Conservation (phyloP, 2,888 invertebrate genomes). For the Oxystoma pomonae region DNA sequence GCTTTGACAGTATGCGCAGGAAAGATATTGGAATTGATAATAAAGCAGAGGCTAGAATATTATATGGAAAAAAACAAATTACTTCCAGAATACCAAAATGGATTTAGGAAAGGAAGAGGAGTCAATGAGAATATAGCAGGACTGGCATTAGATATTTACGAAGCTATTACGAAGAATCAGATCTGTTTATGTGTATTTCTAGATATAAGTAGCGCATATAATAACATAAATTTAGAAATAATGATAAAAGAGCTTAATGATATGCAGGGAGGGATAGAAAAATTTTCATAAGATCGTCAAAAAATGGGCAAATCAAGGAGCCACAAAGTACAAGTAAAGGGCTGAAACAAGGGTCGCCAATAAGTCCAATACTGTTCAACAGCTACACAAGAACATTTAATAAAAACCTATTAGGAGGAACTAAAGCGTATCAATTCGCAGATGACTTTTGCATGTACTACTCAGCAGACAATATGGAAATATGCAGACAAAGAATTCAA, state of each 20-base stretch:
- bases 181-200: neutral
- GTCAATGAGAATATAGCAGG: neutral
- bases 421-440: neutral
- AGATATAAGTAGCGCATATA: neutral
- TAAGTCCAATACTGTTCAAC: neutral
- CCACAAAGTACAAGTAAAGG: neutral
- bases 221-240: neutral
- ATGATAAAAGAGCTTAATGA: neutral
- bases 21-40: neutral
- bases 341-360: neutral
- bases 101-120: neutral
- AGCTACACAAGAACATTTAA: neutral
- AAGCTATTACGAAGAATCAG: neutral
- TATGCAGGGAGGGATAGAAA: neutral
- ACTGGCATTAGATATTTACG: neutral
- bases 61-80: neutral
- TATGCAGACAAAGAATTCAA: neutral
- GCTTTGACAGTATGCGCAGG: neutral
- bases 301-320: neutral
- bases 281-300: neutral
- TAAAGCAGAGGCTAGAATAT: neutral
- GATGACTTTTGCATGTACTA: neutral
- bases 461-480: neutral
- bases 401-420: neutral
- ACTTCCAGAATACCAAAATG: neutral